Evolutionary conservation across 2,113 vertebrate genomes (phyloP).

Genomic region (Ceratotherium simum): DNA sequence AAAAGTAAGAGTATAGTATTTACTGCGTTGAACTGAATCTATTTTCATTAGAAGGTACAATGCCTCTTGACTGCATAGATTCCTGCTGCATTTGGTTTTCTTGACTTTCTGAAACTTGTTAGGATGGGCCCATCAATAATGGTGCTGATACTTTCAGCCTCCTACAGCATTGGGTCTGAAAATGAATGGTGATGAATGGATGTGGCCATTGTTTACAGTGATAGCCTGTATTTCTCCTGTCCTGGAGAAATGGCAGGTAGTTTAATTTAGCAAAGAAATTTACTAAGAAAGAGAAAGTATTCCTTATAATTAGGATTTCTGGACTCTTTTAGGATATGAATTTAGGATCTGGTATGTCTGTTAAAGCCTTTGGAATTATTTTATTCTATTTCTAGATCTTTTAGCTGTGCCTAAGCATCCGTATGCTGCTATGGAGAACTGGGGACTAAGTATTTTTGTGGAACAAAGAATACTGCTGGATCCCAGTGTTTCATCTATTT

Average conservation of each 20-base stretch:
- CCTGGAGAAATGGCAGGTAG: constrained; percentile 5
- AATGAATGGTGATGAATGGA: constrained; percentile 51
- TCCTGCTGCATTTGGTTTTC: constrained; percentile 31
- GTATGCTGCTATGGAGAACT: constrained; percentile 96
- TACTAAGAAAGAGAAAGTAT: neutral
- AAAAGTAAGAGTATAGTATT: neutral
- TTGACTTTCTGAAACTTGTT: constrained; percentile 57
- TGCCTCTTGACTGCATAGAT: neutral
- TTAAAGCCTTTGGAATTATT: constrained; percentile 81
- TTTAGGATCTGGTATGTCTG: constrained; percentile 53
- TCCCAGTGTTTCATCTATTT: constrained; percentile 93
- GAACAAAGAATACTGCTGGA: constrained; percentile 95
- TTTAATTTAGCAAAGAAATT: constrained; percentile 43
- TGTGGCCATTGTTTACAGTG: neutral
- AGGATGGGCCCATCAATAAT: constrained; percentile 59
- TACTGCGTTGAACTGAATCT: neutral
- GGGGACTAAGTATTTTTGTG: constrained; percentile 95
- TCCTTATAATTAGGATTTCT: constrained; percentile 63
- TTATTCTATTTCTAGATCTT: constrained; percentile 91
- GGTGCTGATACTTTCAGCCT: neutral
- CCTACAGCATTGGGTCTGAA: neutral
- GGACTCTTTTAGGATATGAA: neutral
- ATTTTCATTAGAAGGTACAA: constrained; percentile 27
- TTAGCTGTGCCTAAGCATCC: constrained; percentile 95
- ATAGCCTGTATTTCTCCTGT: constrained; percentile 59